These are phyloP conservation scores for Dicerorhinus sumatrensis DNA, from an alignment of 2,113 vertebrate species.

Conservation along the genomic window DNA sequence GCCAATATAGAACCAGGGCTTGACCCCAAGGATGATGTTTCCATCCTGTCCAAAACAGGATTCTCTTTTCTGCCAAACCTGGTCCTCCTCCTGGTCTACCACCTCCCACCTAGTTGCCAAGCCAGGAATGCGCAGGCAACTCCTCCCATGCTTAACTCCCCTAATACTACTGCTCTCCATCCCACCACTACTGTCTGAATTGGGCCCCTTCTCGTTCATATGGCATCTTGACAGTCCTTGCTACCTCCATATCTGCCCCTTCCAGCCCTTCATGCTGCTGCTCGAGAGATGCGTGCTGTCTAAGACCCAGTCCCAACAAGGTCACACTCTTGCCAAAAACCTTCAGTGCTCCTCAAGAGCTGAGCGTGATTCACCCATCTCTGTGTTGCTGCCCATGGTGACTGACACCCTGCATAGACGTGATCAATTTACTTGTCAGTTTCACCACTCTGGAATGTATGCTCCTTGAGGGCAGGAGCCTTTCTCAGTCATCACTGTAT, in stretches of 20 bases:
- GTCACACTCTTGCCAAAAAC: no score
- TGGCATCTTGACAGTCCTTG: neutral
- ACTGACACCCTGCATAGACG: accelerated
- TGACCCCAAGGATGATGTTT: no score
- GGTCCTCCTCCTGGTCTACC: neutral
- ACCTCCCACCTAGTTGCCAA: neutral
- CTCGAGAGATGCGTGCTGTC: neutral
- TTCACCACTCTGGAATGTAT: neutral
- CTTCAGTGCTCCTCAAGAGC: accelerated
- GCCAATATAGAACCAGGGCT: neutral
- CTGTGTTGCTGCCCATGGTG: accelerated
- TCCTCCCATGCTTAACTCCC: neutral
- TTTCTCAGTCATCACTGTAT: neutral
- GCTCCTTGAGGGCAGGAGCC: neutral
- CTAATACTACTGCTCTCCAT: accelerated
- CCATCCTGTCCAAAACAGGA: neutral
- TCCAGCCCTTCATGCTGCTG: neutral
- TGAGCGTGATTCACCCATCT: accelerated
- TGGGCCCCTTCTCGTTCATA: neutral
- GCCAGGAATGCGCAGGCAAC: neutral
- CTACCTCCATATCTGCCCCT: neutral
- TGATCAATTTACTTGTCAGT: accelerated
- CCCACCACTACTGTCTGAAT: neutral
- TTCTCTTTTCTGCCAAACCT: neutral
- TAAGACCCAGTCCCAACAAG: neutral